Percentiles rank a stretch among this genome's conserved stretches.
These are phyloP conservation scores for Peromyscus maniculatus DNA, from an alignment of 2,113 vertebrate genomes.

Conservation along the genomic window DNA sequence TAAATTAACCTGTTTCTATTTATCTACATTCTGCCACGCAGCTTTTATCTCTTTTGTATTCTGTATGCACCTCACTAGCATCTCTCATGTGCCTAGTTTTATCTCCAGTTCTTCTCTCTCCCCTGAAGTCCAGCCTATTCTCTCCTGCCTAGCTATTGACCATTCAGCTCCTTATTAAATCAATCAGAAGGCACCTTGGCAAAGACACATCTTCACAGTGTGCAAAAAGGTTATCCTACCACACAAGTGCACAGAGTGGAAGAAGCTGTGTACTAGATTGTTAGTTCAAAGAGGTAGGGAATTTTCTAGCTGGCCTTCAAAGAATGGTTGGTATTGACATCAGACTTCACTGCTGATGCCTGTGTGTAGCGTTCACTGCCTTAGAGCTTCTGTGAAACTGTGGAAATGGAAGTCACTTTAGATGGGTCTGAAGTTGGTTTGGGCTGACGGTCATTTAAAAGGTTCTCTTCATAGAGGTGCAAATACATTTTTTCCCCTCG, in stretches of 20 bases:
- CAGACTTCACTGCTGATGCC: neutral
- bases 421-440: neutral
- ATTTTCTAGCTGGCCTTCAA: neutral
- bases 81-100: neutral
- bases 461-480: neutral
- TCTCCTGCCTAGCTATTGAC: neutral
- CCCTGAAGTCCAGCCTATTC: neutral
- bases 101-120: neutral
- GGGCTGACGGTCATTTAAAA: neutral
- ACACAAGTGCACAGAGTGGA: neutral
- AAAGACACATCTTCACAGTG: neutral
- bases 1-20: neutral
- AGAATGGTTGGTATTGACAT: neutral
- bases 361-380: neutral
- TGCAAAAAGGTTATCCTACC: neutral
- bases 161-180: neutral
- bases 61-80: neutral
- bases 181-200: neutral
- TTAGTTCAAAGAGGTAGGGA: neutral
- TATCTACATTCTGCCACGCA: neutral
- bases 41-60: neutral
- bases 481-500: neutral
- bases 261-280: neutral
- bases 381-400: neutral
- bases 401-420: neutral